Percentiles rank a stretch among this genome's conserved stretches.
These are phyloP conservation scores for Holacanthus passer DNA, from an alignment of 2,113 vertebrate genomes.

Conservation along the genomic window DNA sequence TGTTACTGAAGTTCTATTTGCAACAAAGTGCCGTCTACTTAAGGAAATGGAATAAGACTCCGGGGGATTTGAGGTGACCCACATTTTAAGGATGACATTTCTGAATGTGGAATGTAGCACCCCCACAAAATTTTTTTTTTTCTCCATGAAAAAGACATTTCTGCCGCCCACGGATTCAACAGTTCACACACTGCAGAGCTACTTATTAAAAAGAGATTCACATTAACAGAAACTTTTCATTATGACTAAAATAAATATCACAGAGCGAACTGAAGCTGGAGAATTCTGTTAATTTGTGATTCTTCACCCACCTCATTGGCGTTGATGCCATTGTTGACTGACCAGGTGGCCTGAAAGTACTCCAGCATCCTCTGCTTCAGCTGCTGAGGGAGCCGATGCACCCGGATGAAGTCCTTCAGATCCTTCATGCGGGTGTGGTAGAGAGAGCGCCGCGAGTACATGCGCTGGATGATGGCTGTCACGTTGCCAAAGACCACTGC, in stretches of 20 bases:
- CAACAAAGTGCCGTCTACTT: constrained; percentile 42
- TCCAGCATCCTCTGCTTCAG: constrained; percentile 98
- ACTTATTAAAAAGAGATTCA: background rate
- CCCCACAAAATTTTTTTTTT: background rate
- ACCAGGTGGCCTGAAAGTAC: constrained; percentile 98
- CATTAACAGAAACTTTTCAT: background rate
- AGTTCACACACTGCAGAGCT: background rate
- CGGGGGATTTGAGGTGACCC: constrained; percentile 49
- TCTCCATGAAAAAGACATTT: background rate
- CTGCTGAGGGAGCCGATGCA: constrained; percentile 93
- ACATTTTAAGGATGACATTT: constrained; percentile 50
- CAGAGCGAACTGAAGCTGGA: no score
- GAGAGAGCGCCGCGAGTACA: constrained; percentile 96
- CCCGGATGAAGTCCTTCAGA: constrained; percentile 96
- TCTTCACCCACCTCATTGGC: constrained; percentile 89
- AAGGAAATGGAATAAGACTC: constrained; percentile 66
- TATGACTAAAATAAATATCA: background rate
- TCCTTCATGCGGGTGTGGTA: constrained; percentile 98
- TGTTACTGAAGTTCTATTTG: constrained; percentile 56
- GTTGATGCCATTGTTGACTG: constrained; percentile 97
- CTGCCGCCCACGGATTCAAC: constrained; percentile 1
- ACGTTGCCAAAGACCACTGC: constrained; percentile 97
- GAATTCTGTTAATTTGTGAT: background rate
- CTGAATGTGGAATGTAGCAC: constrained; percentile 27
- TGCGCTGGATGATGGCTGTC: constrained; percentile 98